Base-by-base conservation (phyloP, 2,888 invertebrate genomes). In the Phaonia tiefii region DNA sequence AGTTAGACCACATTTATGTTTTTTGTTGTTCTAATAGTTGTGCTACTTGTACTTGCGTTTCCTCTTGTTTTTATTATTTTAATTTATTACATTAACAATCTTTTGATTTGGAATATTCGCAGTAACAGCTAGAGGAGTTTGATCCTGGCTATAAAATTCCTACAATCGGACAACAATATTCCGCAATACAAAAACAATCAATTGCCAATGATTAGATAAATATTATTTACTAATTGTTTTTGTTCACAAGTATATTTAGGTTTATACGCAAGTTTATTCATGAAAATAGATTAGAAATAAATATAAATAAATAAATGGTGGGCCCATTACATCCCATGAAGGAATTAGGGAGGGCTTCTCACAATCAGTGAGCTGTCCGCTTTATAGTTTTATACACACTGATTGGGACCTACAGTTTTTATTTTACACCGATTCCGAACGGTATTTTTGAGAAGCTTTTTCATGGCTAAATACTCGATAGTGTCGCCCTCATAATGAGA, bases 71-170 rank as follows among this genome's bases (percentile, higher is more conserved):
- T 60, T 31, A 60, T 60, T 60, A 39, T 17, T 17, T 60, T 60
- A 37, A 42, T 63, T 63, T 63, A 63, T 63, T 42, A 42, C 63
- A 42, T 63, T 42, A 63, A 42, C 20, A 13, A 42, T 63, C 63
- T 39, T 63, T 8, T 63, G 63, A 39, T 63, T 39, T 20, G 51
- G 5, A 20, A 31, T 3, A 31, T 5, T 31, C 4, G 8, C 31
- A 31, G 31, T 31, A 31, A 31, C n/a, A n/a, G n/a, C 15, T 63
- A 37, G 63, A 42, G n/a, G n/a, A 63, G 63, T 42, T 42, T 63
- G 39, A 63, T 63, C 63, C 63, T 39, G 39, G 63, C 22, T 22
- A 17, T 63, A 42, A 37, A 60, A 58, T 10, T 60, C 17, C 15
- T 39, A 42, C 20, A 42, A 60, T 37, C 58, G 15, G 31, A 60